Base-by-base conservation (phyloP, 2,797 vertebrate species). In the Megaceryle alcyon region DNA sequence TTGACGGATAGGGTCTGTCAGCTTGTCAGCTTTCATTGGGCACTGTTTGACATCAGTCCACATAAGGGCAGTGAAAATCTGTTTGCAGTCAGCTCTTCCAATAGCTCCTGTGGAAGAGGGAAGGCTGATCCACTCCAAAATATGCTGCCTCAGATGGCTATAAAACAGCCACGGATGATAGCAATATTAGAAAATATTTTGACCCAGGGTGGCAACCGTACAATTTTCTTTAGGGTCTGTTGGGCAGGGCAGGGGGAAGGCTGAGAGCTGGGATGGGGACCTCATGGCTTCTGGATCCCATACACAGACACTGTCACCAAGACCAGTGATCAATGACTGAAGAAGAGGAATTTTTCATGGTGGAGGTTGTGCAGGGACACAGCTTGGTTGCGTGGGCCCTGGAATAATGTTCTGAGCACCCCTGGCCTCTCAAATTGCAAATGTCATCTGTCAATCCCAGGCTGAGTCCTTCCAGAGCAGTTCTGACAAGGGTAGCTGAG, bases 1-100 rank as follows among this genome's bases (percentile, higher is more conserved):
- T 12, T 97, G 98, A 98, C 19, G 7, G 94, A 97, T 98, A 39
- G 48, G 90, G 97, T 95, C 96, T 97, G 98, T 98, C 97, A 97
- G 97, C 97, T 97, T 98, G 98, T 98, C 98, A 98, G 88, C 77
- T 97, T 82, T 97, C 96, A 97, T 98, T 97, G 98, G 97, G 96
- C 96, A 94, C 94, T 95, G 86, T 94, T 97, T 98, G 97, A 98
- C 81, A 77, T 94, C 93, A 97, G 97, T 96, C 96, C 95, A 96
- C 93, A 97, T 2, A 9, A 44, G 94, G 94, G 94, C 97, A 97
- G 92, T 94, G 90, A 97, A 97, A 98, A 98, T 98, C 97, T 98
- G 98, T 97, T 97, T 97, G 97, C 97, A 97, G 96, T 98, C 98
- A 97, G 96, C 91, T 98, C 95, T 97, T 97, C 97, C 96, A 95